Conservation (phyloP, 2,797 vertebrate genomes). For the Premnoplex brunnescens region DNA sequence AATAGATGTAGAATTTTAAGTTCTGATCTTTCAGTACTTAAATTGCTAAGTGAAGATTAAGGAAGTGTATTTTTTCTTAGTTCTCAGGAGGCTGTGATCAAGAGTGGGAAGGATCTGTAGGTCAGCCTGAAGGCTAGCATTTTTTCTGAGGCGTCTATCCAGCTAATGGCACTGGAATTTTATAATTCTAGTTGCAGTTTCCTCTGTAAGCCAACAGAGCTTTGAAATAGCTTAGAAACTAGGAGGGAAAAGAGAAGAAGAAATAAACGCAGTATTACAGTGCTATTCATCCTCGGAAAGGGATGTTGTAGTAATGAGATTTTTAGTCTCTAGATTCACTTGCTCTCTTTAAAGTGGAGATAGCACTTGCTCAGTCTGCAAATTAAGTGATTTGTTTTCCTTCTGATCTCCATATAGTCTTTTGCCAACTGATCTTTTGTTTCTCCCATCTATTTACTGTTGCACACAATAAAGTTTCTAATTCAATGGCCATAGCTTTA, state of each 20-base stretch:
- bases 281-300: neutral
- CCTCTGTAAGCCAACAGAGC: neutral
- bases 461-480: neutral
- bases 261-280: neutral
- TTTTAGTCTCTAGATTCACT: neutral
- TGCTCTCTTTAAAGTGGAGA: neutral
- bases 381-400: neutral
- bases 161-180: neutral
- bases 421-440: neutral
- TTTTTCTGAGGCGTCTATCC: neutral
- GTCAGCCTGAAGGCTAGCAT: neutral
- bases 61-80: neutral
- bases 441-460: neutral
- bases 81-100: neutral
- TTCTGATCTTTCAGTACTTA: conserved; percentile 10
- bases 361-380: neutral
- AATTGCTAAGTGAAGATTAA: conserved; percentile 45
- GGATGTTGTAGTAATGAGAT: neutral
- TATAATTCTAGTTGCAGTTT: neutral
- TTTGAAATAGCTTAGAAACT: neutral
- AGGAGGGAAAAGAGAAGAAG: neutral
- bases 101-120: neutral
- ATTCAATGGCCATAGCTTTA: neutral
- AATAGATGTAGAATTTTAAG: conserved; percentile 35
- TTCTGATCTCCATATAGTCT: neutral